phyloP scores from a whole-genome alignment of 2,113 vertebrate genomes.

The Saimiri boliviensis region DNA sequence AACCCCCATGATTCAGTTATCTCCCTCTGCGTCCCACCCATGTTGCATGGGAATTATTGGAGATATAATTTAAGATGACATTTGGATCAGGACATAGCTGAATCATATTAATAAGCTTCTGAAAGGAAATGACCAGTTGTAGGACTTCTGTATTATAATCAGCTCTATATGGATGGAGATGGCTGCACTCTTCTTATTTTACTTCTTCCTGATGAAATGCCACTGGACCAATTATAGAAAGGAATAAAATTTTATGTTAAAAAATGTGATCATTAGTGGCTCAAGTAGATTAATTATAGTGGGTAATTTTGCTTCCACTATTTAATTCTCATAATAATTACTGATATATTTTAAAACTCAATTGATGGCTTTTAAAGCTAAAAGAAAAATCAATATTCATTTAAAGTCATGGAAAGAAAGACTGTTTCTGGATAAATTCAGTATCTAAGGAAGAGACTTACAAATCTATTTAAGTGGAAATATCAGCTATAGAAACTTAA shows the following conservation, averaged over 20 bases:
- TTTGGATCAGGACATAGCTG: too few relatives aligned
- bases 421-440: slow-evolving; percentile 51
- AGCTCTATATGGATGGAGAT: not conserved
- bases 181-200: not conserved
- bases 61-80: too few relatives aligned
- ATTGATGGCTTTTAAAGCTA: slow-evolving; percentile 56
- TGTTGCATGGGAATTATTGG: too few relatives aligned
- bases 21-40: too few relatives aligned
- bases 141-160: not conserved
- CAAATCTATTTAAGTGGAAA: slow-evolving; percentile 56
- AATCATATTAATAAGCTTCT: not conserved
- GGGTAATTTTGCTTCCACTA: slow-evolving; percentile 15
- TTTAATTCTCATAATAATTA: slow-evolving; percentile 62
- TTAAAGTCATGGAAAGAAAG: slow-evolving; percentile 38
- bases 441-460: slow-evolving; percentile 47
- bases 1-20: too few relatives aligned
- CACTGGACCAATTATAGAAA: not conserved
- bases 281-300: slow-evolving; percentile 38
- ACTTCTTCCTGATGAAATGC: not conserved
- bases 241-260: not conserved
- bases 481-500: slow-evolving; percentile 23
- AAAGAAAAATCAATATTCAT: slow-evolving; percentile 68
- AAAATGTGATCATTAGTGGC: not conserved
- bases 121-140: not conserved
- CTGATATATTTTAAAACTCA: slow-evolving; percentile 47